Evolutionary conservation across 2,113 vertebrate genomes (phyloP), one percentile per base, ranked within the genome.

Genomic region (Bungarus multicinctus): DNA sequence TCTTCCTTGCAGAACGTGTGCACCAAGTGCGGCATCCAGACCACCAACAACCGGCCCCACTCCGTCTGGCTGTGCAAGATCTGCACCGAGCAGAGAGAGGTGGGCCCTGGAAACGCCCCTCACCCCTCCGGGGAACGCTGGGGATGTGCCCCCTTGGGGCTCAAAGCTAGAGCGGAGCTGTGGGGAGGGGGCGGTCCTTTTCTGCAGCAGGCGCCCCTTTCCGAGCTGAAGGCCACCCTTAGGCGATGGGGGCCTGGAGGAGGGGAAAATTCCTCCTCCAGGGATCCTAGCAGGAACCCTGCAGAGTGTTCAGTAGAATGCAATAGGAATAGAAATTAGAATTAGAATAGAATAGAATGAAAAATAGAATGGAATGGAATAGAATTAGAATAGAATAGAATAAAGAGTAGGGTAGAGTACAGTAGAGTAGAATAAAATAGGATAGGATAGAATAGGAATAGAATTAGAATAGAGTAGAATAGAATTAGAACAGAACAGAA

Each of bases 21-120:
- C 95, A 99, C 97, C 95, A 98, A 98, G 94, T 99, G 99, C 5
- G 98, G 98, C 14, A 97, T 98, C 92, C 96, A 98, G 94, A 98
- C 97, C 88, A 95, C 97, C 96, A 98, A 98, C 97, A 98, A 97
- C 94, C 97, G 98, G 27, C 98, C 97, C 0, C 97, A 97, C 30
- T 94, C 98, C 0, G 92, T 97, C 95, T 99, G 99, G 99, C 97
- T 99, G 53, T 99, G 99, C 97, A 98, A 98, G 95, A 99, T 99
- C 97, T 99, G 99, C 98, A 98, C 97, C 0, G 99, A 99, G 94
- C 98, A 99, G 93, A 97, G 98, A 91, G 99, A 99, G 99, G 99
- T 99, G 94, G 98, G 98, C 93, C 2, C 18, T 69, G 53, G 30
- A 5, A 14, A 11, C 0, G 23, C 64, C 52, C 3, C 57, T 30